phyloP scores from a whole-genome alignment of 1,140 invertebrate species.

The Ceratina japonica region DNA sequence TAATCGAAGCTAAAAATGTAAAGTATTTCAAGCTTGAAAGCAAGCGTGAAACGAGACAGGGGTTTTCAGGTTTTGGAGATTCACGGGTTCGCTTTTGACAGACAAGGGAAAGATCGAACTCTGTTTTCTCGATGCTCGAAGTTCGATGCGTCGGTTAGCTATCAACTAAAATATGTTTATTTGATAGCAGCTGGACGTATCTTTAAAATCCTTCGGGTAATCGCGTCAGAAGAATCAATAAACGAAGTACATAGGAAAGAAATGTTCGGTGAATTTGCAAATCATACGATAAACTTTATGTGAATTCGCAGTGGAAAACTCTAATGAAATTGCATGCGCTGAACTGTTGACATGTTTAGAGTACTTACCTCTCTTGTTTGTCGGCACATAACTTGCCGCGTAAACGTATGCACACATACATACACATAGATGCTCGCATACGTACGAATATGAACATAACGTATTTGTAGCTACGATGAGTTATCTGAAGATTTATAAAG shows the following conservation, averaged over 20 bases:
- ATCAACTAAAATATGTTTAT: background rate
- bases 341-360: background rate
- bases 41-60: background rate
- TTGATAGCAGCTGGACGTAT: background rate
- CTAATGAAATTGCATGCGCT: slow-evolving; percentile 15
- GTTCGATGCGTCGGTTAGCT: too few species aligned
- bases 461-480: too few species aligned
- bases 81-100: background rate
- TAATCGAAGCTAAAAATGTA: background rate
- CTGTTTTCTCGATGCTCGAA: background rate
- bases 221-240: too few species aligned
- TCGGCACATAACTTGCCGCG: background rate
- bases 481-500: too few species aligned
- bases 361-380: background rate
- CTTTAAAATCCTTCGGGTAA: too few species aligned
- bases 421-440: too few species aligned
- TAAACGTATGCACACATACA: too few species aligned
- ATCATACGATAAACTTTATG: slow-evolving; percentile 67
- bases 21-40: background rate
- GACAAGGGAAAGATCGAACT: background rate
- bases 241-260: background rate
- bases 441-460: too few species aligned
- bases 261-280: slow-evolving; percentile 63
- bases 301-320: slow-evolving; percentile 73
- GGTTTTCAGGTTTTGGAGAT: background rate